Base-by-base conservation (phyloP, 2,888 invertebrate species). In the Caenorhabditis panamensis region DNA sequence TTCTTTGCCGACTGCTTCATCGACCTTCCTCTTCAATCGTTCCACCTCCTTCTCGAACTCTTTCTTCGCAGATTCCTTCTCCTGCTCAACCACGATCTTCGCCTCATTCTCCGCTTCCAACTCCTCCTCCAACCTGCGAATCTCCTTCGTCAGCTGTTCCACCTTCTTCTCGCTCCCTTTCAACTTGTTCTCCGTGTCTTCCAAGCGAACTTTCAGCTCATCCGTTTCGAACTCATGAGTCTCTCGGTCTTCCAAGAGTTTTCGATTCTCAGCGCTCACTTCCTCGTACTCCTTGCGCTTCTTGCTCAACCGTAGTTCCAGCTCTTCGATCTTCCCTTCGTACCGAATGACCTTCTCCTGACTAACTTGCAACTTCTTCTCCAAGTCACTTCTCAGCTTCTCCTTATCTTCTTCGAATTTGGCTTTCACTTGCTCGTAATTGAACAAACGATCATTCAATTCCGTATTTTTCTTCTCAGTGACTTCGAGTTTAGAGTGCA, bases 391-490 rank as follows among this genome's bases (percentile, higher is more conserved):
- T 53, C 51, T 49, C 28, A 67, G n/a, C n/a, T 62, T 72, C 6
- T 63, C 20, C 18, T 73, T 37, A 41, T 68, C 63, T 49, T 73
- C 53, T 20, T 79, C 79, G 20, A 73, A 73, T 22, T 49, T 41
- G 8, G 53, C 49, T 51, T 67, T 67, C 28, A 63, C 47, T n/a
- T 63, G 22, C 16, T 79, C 73, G 41, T 51, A 79, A 28, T 73
- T 47, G 22, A 79, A 79, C 5, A 73, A 37, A 5, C 79, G 63
- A 47, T 68, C 59, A 51, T 79, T 54, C 44, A 79, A 22, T 18
- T 59, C 53, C 0, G 18, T 16, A n/a, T 75, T 63, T 28, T 75
- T 63, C 31, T 64, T 68, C 18, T 56, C 64, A 0, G 56, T 47
- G 2, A 44, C 31, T 68, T 79, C 73, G 0, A 69, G 31, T 22